Percentiles rank a stretch among this genome's conserved stretches.
Evolutionary conservation across 1,140 invertebrate genomes (phyloP).

Genomic region (Eriocheir sinensis): DNA sequence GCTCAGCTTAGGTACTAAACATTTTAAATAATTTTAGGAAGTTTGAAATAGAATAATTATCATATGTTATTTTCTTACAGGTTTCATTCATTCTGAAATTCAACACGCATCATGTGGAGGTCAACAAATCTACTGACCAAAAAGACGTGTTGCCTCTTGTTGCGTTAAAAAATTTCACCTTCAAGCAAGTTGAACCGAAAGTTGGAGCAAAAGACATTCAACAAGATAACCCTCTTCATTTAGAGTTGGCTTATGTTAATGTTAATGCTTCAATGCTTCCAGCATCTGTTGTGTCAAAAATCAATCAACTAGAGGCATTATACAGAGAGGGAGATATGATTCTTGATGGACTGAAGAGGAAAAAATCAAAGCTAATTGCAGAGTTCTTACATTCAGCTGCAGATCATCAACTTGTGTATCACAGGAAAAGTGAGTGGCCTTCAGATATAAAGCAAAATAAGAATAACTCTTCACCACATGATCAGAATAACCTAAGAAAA

Average conservation of each 20-base stretch:
- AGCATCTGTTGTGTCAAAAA: neutral
- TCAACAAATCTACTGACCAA: neutral
- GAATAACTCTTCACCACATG: neutral
- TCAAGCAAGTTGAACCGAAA: conserved; percentile 40
- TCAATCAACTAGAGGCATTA: conserved; percentile 26
- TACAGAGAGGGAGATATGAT: conserved; percentile 51
- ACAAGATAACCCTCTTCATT: neutral
- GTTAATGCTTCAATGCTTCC: conserved; percentile 56
- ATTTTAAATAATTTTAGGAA: too few relatives aligned
- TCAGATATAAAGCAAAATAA: neutral
- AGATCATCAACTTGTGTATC: conserved; percentile 38
- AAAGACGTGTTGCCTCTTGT: neutral
- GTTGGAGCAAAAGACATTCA: neutral
- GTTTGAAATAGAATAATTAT: too few relatives aligned
- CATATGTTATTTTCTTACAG: conserved; percentile 64
- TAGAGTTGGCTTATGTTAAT: conserved; percentile 58
- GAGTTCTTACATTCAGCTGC: neutral
- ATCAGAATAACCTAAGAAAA: neutral
- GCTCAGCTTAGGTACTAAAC: too few relatives aligned
- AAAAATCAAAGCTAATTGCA: conserved; percentile 52
- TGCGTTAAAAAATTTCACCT: conserved; percentile 38
- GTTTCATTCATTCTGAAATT: conserved; percentile 39
- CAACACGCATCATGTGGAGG: conserved; percentile 30
- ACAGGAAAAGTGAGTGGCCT: conserved; percentile 33
- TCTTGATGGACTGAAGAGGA: conserved; percentile 46